A percentile compares a stretch with the other conserved stretches of the same genome.
phyloP scores from a whole-genome alignment of 2,113 vertebrate genomes.

The Danio rerio region DNA sequence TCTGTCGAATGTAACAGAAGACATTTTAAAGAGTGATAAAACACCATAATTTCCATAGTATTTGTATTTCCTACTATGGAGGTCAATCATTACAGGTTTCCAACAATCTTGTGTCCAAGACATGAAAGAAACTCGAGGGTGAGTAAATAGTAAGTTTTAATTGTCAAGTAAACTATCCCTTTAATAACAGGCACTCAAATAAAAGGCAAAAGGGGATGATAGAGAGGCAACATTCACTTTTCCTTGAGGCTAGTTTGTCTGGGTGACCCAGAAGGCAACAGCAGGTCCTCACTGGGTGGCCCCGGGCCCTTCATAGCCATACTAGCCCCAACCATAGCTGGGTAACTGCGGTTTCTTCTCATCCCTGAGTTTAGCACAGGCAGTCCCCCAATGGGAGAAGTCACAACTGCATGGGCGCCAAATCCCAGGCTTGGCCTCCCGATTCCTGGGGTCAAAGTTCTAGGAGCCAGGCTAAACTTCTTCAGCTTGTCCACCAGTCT shows the following conservation, averaged over 20 bases:
- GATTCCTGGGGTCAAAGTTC: slow-evolving; percentile 57
- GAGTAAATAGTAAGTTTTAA: too few relatives aligned
- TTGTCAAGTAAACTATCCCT: too few relatives aligned
- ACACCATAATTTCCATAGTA: too few relatives aligned
- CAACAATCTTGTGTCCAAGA: too few relatives aligned
- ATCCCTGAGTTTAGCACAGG: slow-evolving; percentile 84
- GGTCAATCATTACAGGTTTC: too few relatives aligned
- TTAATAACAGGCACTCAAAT: slow-evolving; percentile 74
- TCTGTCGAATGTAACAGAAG: too few relatives aligned
- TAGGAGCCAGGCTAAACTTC: slow-evolving; percentile 80
- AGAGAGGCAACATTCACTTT: slow-evolving; percentile 50
- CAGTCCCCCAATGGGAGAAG: slow-evolving; percentile 81
- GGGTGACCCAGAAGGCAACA: slow-evolving; percentile 80
- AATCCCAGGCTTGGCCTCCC: slow-evolving; percentile 78
- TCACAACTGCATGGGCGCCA: slow-evolving; percentile 72
- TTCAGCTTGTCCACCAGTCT: slow-evolving; percentile 95
- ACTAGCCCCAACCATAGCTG: slow-evolving; percentile 94
- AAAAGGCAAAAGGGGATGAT: background rate
- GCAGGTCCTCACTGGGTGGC: slow-evolving; percentile 82
- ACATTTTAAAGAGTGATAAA: too few relatives aligned
- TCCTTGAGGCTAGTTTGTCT: slow-evolving; percentile 83
- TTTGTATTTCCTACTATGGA: too few relatives aligned
- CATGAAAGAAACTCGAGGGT: too few relatives aligned
- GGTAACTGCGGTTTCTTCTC: slow-evolving; percentile 93
- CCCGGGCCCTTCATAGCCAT: slow-evolving; percentile 96